phyloP scores from a whole-genome alignment of 2,113 vertebrate species.

The Papio anubis region DNA sequence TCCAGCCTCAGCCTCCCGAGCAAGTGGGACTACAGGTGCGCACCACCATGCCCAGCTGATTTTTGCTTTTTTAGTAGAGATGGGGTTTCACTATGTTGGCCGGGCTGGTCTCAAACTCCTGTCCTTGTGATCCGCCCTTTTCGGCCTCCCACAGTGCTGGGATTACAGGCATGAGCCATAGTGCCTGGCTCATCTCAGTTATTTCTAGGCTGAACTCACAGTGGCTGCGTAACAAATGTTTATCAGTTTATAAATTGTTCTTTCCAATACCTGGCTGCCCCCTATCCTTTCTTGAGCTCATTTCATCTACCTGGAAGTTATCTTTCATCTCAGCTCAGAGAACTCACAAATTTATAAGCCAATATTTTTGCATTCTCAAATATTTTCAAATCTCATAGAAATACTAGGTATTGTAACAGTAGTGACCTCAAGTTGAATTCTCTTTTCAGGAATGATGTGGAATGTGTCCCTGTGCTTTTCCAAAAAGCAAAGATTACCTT shows the following conservation, averaged over 20 bases:
- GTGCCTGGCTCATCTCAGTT: no score
- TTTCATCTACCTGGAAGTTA: conserved; percentile 11
- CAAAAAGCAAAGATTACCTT: not conserved
- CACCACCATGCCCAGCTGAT: no score
- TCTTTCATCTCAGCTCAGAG: not conserved
- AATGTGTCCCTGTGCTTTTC: not conserved
- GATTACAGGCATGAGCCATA: no score
- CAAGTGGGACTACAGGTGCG: no score
- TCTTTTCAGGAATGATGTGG: not conserved
- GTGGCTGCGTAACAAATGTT: not conserved
- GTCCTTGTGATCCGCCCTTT: no score
- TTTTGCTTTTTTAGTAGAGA: no score
- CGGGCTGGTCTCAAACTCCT: no score
- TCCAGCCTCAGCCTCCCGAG: no score
- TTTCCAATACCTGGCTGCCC: not conserved
- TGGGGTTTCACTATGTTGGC: no score
- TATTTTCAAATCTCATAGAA: not conserved
- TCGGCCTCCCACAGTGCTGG: no score
- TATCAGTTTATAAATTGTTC: not conserved
- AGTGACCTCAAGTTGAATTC: not conserved
- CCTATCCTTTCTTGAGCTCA: not conserved
- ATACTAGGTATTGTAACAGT: not conserved
- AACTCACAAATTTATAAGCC: not conserved
- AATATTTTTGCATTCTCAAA: not conserved
- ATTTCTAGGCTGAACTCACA: not conserved